Evolutionary conservation across 2,888 invertebrate genomes (phyloP).

Genomic region (Latheticus oryzae): DNA sequence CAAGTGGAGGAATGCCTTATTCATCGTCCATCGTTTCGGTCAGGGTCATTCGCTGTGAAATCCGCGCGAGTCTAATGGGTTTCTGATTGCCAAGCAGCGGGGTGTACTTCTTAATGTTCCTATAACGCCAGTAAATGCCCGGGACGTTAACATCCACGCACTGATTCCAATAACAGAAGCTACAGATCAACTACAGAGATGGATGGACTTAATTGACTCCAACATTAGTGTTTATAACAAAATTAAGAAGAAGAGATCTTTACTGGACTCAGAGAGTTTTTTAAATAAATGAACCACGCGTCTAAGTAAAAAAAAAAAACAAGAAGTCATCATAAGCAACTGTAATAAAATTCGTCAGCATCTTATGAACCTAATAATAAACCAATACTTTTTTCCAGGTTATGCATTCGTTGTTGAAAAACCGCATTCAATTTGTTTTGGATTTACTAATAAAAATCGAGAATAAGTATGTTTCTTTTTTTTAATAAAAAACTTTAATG

Average conservation of each 20-base stretch:
- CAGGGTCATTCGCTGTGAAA: conserved; percentile 58
- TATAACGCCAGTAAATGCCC: conserved; percentile 47
- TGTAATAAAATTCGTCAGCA: conserved; percentile 21
- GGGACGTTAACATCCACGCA: conserved; percentile 36
- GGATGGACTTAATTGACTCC: too few species aligned
- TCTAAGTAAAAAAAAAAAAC: conserved; percentile 7
- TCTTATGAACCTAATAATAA: conserved; percentile 17
- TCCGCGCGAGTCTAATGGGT: conserved; percentile 62
- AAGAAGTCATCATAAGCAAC: conserved; percentile 11
- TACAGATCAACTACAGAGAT: conserved; percentile 9
- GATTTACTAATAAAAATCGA: neutral
- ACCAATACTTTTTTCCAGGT: conserved; percentile 16
- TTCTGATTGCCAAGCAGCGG: conserved; percentile 61
- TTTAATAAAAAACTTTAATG: conserved; percentile 6
- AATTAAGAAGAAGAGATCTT: too few species aligned
- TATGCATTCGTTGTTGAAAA: conserved; percentile 8
- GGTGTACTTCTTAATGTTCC: conserved; percentile 51
- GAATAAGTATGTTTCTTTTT: conserved; percentile 1
- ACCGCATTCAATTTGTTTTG: conserved; percentile 12
- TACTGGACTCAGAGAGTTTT: too few species aligned
- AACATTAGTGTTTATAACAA: too few species aligned
- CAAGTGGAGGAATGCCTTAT: conserved; percentile 46
- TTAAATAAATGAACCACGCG: too few species aligned
- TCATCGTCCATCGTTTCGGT: conserved; percentile 56
- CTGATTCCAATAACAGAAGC: conserved; percentile 35